These are phyloP conservation scores for Rhamnusium bicolor DNA, from an alignment of 2,888 invertebrate species.

Conservation along the genomic window DNA sequence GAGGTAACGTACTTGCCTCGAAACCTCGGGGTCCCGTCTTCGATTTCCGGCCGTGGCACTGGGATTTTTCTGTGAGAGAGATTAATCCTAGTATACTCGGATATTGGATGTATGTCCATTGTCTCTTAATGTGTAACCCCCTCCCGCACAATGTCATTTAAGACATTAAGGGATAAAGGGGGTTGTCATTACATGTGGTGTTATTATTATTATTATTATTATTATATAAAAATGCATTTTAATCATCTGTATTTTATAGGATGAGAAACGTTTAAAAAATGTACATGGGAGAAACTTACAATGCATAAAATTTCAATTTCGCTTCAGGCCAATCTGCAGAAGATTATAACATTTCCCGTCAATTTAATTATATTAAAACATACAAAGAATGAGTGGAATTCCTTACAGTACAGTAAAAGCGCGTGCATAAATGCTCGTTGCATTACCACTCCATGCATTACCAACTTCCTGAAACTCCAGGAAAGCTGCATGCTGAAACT, in stretches of 20 bases:
- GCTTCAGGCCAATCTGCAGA: constrained; percentile 32
- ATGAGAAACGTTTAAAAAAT: neutral
- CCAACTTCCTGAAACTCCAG: constrained; percentile 32
- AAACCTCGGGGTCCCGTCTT: too few relatives aligned
- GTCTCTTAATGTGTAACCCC: too few relatives aligned
- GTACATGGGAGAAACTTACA: neutral
- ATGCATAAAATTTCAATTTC: constrained; percentile 3
- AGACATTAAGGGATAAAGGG: too few relatives aligned
- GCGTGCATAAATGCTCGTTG: constrained; percentile 19
- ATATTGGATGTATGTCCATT: too few relatives aligned
- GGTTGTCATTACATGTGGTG: too few relatives aligned
- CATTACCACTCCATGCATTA: constrained; percentile 29
- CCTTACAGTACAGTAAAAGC: constrained; percentile 23
- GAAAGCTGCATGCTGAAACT: constrained; percentile 35
- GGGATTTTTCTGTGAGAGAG: too few relatives aligned
- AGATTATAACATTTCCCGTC: constrained; percentile 36
- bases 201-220: too few relatives aligned
- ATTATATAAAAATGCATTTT: neutral
- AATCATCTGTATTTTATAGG: neutral
- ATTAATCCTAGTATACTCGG: too few relatives aligned
- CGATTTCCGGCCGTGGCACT: too few relatives aligned
- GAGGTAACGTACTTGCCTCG: too few relatives aligned
- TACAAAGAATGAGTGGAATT: constrained; percentile 39
- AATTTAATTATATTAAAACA: constrained; percentile 35
- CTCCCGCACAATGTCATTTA: too few relatives aligned